phyloP scores from a whole-genome alignment of 2,113 vertebrate genomes.

The Athene cunicularia region DNA sequence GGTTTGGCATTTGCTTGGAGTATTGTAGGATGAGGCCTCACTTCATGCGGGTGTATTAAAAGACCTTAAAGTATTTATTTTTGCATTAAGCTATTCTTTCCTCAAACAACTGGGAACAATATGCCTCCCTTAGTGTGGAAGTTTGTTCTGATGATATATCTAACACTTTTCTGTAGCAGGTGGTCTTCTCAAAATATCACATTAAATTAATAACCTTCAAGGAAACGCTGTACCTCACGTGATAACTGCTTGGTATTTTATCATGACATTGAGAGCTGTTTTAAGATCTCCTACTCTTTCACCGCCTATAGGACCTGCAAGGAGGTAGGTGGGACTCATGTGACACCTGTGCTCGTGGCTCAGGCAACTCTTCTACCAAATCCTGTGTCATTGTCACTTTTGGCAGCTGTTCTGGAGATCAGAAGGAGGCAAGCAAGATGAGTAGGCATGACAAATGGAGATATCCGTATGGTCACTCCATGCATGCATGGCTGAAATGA shows the following conservation, averaged over 20 bases:
- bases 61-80: constrained; percentile 12
- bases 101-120: constrained; percentile 1
- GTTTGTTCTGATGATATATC: constrained; percentile 1
- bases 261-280: not conserved
- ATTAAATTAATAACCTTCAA: constrained; percentile 34
- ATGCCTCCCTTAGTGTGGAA: not conserved
- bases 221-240: not conserved
- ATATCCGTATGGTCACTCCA: not conserved
- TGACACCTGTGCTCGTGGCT: not conserved
- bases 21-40: not conserved
- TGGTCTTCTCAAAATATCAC: constrained; percentile 38
- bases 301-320: not conserved
- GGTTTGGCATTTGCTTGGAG: not conserved
- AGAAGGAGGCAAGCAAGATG: not conserved
- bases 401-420: not conserved
- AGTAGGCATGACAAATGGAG: not conserved
- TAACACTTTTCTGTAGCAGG: not conserved
- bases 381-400: not conserved
- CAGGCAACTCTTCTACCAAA: not conserved
- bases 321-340: not conserved
- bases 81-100: constrained; percentile 17
- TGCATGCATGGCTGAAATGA: not conserved
- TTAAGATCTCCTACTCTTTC: not conserved
- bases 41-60: not conserved
- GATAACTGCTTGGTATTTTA: not conserved